Base-by-base conservation (phyloP, 2,888 invertebrate species). In the Metopia argyrocephala region DNA sequence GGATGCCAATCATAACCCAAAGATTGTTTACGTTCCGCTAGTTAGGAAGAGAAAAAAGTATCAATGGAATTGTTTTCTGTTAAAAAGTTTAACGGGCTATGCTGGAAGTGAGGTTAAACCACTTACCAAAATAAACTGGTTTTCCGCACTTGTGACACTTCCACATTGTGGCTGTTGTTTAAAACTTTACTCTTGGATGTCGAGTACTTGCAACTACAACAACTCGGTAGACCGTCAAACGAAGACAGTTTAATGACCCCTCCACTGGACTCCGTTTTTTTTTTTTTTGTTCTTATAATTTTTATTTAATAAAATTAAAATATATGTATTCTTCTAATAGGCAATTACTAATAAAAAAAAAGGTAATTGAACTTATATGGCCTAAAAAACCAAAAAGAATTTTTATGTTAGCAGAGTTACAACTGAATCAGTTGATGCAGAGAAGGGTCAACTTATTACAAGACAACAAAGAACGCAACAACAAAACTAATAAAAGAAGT, bases 1-100 rank as follows among this genome's bases (percentile, higher is more conserved):
- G 96, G 95, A 92, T 96, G 96, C 96, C 96, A 96, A 88, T 96
- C 95, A 88, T 94, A 95, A 27, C 96, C 96, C 84, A 96, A 90
- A n/a, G 96, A 96, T 87, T 95, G 95, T 90, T 95, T 95, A 84
- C 96, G 92, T 91, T 96, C 96, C 86, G 96, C 96, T 54, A 5
- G 68, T 45, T 18, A 15, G 54, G 6, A 38, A 50, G 12, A 15
- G 1, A 38, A 38, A 38, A 15, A 0, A 12, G 9, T 38, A 12
- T 12, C 9, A 12, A 1, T 15, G 15, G 9, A 56, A 56, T 18
- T 27, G 3, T 25, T 27, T 7, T 46, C n/a, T 12, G 9, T 21
- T 52, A 21, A 50, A 50, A 21, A n/a, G 18, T n/a, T 4, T n/a
- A n/a, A n/a, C n/a, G n/a, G n/a, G 38, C 38, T 38, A 38, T 38